A percentile compares a stretch with the other conserved stretches of the same genome.
These are phyloP conservation scores for Rhadina sibilatrix DNA, from an alignment of 2,113 vertebrate species.

Conservation along the genomic window DNA sequence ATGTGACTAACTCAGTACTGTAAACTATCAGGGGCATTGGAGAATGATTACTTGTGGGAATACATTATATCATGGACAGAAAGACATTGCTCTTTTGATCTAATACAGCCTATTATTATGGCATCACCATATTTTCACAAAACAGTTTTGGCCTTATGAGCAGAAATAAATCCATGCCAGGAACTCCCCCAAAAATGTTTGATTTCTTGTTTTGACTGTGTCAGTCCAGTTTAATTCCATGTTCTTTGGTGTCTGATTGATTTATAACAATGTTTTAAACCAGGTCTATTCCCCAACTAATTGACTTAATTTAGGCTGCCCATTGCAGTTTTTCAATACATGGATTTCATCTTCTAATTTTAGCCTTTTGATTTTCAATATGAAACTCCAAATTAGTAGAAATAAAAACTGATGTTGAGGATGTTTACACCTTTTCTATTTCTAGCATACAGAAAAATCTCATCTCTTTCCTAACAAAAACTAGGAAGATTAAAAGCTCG, in stretches of 20 bases:
- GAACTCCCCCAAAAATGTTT: rapidly evolving
- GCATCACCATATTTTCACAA: background rate
- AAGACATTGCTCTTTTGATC: background rate
- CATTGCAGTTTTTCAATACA: background rate
- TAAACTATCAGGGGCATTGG: background rate
- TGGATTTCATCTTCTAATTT: background rate
- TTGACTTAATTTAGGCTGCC: background rate
- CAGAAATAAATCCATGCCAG: background rate
- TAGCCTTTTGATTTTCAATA: background rate
- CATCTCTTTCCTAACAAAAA: background rate
- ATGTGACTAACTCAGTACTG: background rate
- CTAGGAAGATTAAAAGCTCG: background rate
- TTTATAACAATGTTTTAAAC: background rate
- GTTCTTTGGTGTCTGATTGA: background rate
- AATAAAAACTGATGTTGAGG: background rate
- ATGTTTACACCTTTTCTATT: background rate
- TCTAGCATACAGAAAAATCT: background rate
- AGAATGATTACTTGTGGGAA: background rate
- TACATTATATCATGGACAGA: background rate
- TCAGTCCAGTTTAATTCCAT: background rate
- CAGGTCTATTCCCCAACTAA: background rate
- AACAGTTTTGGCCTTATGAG: background rate
- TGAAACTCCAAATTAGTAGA: background rate
- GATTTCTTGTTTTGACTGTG: background rate
- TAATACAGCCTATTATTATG: background rate